A percentile compares a stretch with the other conserved stretches of the same genome.
Evolutionary conservation across 2,797 vertebrate genomes (phyloP).

Genomic region (Chelon auratus): DNA sequence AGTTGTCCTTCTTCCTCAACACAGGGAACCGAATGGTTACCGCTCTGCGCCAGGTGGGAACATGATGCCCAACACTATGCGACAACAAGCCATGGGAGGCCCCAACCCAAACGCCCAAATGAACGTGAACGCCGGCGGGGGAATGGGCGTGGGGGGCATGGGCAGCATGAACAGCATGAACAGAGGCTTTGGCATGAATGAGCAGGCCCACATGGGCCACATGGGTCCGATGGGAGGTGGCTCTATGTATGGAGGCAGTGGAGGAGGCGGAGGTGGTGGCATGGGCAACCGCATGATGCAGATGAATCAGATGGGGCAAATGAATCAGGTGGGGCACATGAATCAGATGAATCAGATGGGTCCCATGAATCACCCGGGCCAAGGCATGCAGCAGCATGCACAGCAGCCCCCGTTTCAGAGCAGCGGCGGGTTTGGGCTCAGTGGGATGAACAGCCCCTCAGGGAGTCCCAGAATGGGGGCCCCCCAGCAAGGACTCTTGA

Average conservation of each 20-base stretch:
- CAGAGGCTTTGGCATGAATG: slow-evolving; percentile 88
- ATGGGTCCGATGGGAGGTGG: slow-evolving; percentile 81
- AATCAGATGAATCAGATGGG: slow-evolving; percentile 76
- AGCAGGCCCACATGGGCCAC: slow-evolving; percentile 86
- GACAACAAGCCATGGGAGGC: slow-evolving; percentile 86
- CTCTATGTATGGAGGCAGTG: slow-evolving; percentile 83
- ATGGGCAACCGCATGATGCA: slow-evolving; percentile 83
- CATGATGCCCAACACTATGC: slow-evolving; percentile 80
- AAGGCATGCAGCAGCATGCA: slow-evolving; percentile 83
- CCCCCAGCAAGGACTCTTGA: slow-evolving; percentile 90
- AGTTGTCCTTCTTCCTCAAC: slow-evolving; percentile 35
- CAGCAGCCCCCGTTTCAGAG: slow-evolving; percentile 90
- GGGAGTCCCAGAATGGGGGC: slow-evolving; percentile 91
- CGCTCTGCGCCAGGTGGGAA: slow-evolving; percentile 87
- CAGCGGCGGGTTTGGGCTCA: slow-evolving; percentile 88
- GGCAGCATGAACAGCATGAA: slow-evolving; percentile 82
- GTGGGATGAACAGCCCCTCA: slow-evolving; percentile 91
- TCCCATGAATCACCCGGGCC: slow-evolving; percentile 78
- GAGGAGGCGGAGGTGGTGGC: slow-evolving; percentile 62
- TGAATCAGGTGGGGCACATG: slow-evolving; percentile 81
- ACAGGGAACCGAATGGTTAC: slow-evolving; percentile 95
- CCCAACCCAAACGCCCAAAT: slow-evolving; percentile 85
- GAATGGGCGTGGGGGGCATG: slow-evolving; percentile 78
- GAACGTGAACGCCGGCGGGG: slow-evolving; percentile 86
- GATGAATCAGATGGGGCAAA: slow-evolving; percentile 83